phyloP scores from a whole-genome alignment of 2,888 invertebrate species.

The Chelonus formosanus region DNA sequence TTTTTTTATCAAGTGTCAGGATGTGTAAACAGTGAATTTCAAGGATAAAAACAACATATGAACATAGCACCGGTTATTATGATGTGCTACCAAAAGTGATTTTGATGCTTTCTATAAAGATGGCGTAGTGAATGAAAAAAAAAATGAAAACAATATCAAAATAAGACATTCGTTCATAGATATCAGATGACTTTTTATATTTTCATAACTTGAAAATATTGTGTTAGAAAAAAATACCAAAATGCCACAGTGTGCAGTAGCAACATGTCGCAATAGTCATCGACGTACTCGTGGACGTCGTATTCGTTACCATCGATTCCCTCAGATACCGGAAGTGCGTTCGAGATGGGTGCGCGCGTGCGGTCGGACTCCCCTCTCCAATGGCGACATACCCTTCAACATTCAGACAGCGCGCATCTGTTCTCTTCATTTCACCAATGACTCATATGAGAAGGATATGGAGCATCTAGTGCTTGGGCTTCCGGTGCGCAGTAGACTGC shows the following conservation, averaged over 20 bases:
- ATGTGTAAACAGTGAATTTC: not conserved
- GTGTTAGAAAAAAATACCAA: constrained; percentile 33
- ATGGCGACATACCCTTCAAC: constrained; percentile 65
- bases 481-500: constrained; percentile 67
- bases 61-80: not conserved
- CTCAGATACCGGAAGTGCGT: constrained; percentile 68
- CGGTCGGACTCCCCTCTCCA: constrained; percentile 66
- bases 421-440: constrained; percentile 67
- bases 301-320: constrained; percentile 70
- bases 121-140: constrained; percentile 2
- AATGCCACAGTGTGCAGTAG: constrained; percentile 71
- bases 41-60: too few species aligned
- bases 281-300: constrained; percentile 68
- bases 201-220: too few species aligned
- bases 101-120: constrained; percentile 29
- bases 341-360: constrained; percentile 68
- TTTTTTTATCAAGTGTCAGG: too few species aligned
- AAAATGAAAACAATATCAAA: too few species aligned
- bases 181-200: too few species aligned
- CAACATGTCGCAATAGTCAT: constrained; percentile 69
- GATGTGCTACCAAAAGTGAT: constrained; percentile 17
- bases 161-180: too few species aligned
- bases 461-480: constrained; percentile 69
- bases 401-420: constrained; percentile 69
- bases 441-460: constrained; percentile 69